Evolutionary conservation across 2,888 invertebrate species (phyloP), one percentile per base, ranked within the genome.

Genomic region (Pollenia amentaria): DNA sequence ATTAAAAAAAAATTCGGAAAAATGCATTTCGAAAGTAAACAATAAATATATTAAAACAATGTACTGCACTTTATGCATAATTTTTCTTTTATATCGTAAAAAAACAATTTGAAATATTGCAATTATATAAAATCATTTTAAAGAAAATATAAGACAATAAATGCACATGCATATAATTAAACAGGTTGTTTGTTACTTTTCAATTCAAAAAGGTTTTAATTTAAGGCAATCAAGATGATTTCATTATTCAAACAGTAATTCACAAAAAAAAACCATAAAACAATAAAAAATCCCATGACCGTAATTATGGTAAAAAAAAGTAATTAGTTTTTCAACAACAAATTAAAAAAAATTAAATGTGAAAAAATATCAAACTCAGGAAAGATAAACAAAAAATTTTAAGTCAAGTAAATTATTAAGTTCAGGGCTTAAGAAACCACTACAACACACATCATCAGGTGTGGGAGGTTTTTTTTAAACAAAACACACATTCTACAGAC

Each of bases 391-490:
- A 62, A 21, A 44, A 65, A 65, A 46, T 64, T 64, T 64, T 10
- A 64, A 64, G 16, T 44, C 62, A 62, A 64, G 16, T 44, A 44
- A 29, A 29, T 67, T 21, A 67, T 53, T 70, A 70, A 70, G 69
- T 70, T 53, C 69, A 53, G 69, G 62, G 48, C 29, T 76, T 64
- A 21, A 48, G 38, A 14, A 21, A n/a, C 9, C 29, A 29, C 29
- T 29, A 29, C 8, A 46, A 1, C 1, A 29, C 4, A 14, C 14
- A 16, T 29, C 57, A 60, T 57, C 38, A 10, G 18, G 14, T 40
- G 69, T 78, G 57, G 57, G 78, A 78, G 77, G 16, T 38, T 42
- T 51, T 40, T 29, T 29, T 42, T 51, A 38, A 57, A 57, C 73
- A 21, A 46, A 38, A n/a, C 10, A 21, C 21, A 29, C 29, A 29